Conservation (phyloP, 2,113 vertebrate genomes). For the Myiagra hebetior region DNA sequence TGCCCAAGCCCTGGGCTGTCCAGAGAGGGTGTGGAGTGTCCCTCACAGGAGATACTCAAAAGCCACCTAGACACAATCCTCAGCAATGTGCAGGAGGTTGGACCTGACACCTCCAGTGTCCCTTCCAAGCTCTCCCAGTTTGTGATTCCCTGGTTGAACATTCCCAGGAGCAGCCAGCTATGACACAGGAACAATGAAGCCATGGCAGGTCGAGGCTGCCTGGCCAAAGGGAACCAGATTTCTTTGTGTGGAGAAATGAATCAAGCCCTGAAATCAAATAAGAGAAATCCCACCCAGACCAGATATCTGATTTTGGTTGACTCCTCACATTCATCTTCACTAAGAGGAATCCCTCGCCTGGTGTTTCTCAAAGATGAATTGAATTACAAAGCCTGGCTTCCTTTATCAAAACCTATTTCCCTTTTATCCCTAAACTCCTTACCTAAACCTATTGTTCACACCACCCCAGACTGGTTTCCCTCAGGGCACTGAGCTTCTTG, state of each 20-base stretch:
- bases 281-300: not conserved
- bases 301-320: not conserved
- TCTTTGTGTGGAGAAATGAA: not conserved
- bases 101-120: not conserved
- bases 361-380: not conserved
- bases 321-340: not conserved
- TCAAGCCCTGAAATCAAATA: not conserved
- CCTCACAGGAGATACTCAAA: no score
- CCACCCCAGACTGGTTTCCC: not conserved
- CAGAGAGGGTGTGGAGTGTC: not conserved
- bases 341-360: not conserved
- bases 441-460: not conserved
- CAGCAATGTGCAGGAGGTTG: not conserved
- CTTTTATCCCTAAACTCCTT: not conserved
- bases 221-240: not conserved
- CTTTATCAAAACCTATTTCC: not conserved
- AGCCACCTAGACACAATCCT: not conserved
- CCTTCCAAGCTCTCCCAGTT: not conserved
- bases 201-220: not conserved
- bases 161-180: not conserved
- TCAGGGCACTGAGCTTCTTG: not conserved
- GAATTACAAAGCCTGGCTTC: not conserved
- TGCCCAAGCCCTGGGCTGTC: accelerated
- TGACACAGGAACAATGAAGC: not conserved
- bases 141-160: not conserved